Conservation (phyloP, 2,113 vertebrate genomes). For the Spermophilus dauricus region DNA sequence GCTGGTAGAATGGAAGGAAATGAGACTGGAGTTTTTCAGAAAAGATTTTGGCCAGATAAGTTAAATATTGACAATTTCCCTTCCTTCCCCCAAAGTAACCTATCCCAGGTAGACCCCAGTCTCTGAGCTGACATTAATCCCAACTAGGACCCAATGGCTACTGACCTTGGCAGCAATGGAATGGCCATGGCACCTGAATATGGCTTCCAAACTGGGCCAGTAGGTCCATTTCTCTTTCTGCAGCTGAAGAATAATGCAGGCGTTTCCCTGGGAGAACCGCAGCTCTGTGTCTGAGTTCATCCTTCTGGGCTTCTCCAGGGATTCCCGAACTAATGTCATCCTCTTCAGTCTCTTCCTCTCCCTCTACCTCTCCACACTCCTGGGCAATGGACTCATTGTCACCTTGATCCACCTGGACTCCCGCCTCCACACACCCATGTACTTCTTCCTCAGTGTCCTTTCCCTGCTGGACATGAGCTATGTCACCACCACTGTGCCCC, state of each 20-base stretch:
- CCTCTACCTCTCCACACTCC: slow-evolving; percentile 65
- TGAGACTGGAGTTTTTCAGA: not conserved
- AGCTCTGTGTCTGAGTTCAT: slow-evolving; percentile 66
- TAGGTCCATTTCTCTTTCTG: not conserved
- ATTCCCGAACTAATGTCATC: slow-evolving; percentile 57
- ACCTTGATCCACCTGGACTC: slow-evolving; percentile 72
- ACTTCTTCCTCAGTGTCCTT: slow-evolving; percentile 73
- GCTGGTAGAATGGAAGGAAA: not conserved
- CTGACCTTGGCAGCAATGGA: not conserved
- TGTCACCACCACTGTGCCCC: slow-evolving; percentile 78
- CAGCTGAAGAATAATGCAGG: slow-evolving; percentile 63
- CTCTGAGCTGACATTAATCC: not conserved
- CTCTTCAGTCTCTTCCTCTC: slow-evolving; percentile 73
- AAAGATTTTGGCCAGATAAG: not conserved
- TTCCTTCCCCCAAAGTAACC: not conserved
- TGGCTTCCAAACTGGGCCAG: not conserved
- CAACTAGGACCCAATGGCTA: not conserved
- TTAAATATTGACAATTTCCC: not conserved
- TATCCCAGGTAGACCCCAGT: not conserved
- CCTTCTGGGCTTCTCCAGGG: slow-evolving; percentile 78
- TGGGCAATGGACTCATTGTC: slow-evolving; percentile 70
- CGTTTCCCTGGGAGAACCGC: slow-evolving; percentile 57
- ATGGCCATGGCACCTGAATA: not conserved
- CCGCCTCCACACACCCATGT: slow-evolving; percentile 70
- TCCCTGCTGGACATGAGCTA: slow-evolving; percentile 78